Conservation (phyloP, 2,888 invertebrate genomes). For the Epinotia demarniana region DNA sequence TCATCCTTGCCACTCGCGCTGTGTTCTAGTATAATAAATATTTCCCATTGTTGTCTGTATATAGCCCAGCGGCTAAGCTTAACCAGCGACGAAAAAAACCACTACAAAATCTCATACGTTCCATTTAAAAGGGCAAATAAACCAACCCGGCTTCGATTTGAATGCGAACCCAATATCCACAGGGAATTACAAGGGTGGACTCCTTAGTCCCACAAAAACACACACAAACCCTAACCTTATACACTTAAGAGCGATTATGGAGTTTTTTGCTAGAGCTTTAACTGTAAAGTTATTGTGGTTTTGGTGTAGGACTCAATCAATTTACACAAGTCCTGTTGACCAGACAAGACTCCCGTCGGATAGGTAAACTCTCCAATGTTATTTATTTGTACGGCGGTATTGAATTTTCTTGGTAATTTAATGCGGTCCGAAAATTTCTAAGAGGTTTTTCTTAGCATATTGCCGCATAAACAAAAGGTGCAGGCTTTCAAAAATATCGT, state of each 20-base stretch:
- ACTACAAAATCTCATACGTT: conserved; percentile 50
- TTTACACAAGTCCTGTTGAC: conserved; percentile 75
- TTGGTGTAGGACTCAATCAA: conserved; percentile 68
- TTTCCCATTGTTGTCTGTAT: conserved; percentile 8
- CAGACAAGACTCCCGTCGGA: conserved; percentile 60
- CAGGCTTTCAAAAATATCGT: neutral
- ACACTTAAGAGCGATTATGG: conserved; percentile 52
- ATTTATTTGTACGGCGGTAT: conserved; percentile 34
- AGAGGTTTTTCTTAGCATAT: neutral
- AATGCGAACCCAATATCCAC: conserved; percentile 64
- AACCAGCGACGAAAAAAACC: conserved; percentile 46
- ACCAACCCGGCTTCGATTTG: conserved; percentile 67
- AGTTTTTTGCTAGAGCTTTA: conserved; percentile 10
- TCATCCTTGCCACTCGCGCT: neutral
- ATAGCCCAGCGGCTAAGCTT: conserved; percentile 17
- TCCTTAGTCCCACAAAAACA: conserved; percentile 43
- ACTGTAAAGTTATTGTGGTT: conserved; percentile 48
- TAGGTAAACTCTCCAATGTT: conserved; percentile 36
- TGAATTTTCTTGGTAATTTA: conserved; percentile 34
- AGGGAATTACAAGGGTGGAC: conserved; percentile 61
- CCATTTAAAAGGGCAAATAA: conserved; percentile 66
- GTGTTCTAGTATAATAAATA: neutral
- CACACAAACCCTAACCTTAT: conserved; percentile 46
- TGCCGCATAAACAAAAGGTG: neutral
- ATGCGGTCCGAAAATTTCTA: neutral